Conservation (phyloP, 2,797 vertebrate species). For the Sebastes trivittatus region DNA sequence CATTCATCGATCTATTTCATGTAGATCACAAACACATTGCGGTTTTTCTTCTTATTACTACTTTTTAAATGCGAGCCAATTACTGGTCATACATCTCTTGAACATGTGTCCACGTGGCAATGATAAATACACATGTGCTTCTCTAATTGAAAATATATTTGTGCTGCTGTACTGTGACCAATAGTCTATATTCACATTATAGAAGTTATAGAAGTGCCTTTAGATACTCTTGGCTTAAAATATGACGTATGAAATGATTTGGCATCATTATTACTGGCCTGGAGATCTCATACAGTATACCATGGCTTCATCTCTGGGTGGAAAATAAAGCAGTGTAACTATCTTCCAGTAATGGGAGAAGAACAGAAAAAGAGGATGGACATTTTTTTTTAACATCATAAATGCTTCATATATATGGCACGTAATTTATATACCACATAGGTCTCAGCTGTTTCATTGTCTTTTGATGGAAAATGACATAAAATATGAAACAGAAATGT, state of each 20-base stretch:
- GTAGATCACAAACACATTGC: not conserved
- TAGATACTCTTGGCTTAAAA: constrained; percentile 18
- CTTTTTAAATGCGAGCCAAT: constrained; percentile 27
- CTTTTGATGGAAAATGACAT: not conserved
- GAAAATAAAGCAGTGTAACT: not conserved
- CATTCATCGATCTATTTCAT: not conserved
- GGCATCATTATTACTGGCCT: constrained; percentile 12
- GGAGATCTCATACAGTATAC: not conserved
- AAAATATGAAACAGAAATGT: not conserved
- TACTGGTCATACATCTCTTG: not conserved
- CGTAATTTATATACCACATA: not conserved
- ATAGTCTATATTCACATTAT: not conserved
- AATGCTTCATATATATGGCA: constrained; percentile 34
- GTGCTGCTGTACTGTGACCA: constrained; percentile 37
- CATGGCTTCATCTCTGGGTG: constrained; percentile 17
- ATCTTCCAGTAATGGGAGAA: not conserved
- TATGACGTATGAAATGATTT: constrained; percentile 27
- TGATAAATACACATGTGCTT: constrained; percentile 46
- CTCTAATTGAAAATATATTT: constrained; percentile 41
- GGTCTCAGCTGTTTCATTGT: not conserved
- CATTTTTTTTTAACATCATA: constrained; percentile 20
- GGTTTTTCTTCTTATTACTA: not conserved
- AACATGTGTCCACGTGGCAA: constrained; percentile 15
- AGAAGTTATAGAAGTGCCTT: constrained; percentile 1
- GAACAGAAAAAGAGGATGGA: constrained; percentile 1